Conservation (phyloP, 2,888 invertebrate species). For the Ornithoptera alexandrae region DNA sequence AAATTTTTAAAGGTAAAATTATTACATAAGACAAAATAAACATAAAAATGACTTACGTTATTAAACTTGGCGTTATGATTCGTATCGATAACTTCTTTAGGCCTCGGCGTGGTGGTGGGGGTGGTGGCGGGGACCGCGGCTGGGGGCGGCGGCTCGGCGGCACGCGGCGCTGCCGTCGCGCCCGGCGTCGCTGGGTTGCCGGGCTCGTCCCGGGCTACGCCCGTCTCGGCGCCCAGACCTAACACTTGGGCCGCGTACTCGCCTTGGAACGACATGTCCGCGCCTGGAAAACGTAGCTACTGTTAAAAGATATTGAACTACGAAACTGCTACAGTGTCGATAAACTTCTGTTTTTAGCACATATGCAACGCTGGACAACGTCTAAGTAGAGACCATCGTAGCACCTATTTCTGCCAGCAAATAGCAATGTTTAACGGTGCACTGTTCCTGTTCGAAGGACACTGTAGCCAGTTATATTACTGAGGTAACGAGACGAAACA, state of each 20-base stretch:
- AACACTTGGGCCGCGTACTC: conserved; percentile 95
- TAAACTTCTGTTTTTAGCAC: too few species aligned
- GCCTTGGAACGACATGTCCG: conserved; percentile 93
- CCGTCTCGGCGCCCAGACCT: conserved; percentile 84
- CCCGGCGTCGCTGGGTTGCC: conserved; percentile 47
- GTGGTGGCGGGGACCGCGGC: conserved; percentile 44
- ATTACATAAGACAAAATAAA: too few species aligned
- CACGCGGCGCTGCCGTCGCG: conserved; percentile 46
- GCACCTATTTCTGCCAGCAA: too few species aligned
- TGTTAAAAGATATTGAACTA: too few species aligned
- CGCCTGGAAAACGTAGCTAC: conserved; percentile 71
- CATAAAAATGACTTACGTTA: conserved; percentile 36
- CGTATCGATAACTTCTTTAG: conserved; percentile 46
- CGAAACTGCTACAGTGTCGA: too few species aligned
- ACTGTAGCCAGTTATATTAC: too few species aligned
- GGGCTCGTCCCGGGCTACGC: conserved; percentile 37
- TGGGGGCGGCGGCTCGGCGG: conserved; percentile 44
- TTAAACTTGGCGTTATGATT: conserved; percentile 51
- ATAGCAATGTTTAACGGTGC: too few species aligned
- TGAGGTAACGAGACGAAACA: too few species aligned
- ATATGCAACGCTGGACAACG: too few species aligned
- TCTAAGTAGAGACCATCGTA: too few species aligned
- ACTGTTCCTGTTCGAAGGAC: too few species aligned
- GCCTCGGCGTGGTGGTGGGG: conserved; percentile 43
- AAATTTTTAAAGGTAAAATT: too few species aligned